Percentiles rank a stretch among this genome's conserved stretches.
Evolutionary conservation across 2,113 vertebrate genomes (phyloP).

Genomic region (Chamaea fasciata): DNA sequence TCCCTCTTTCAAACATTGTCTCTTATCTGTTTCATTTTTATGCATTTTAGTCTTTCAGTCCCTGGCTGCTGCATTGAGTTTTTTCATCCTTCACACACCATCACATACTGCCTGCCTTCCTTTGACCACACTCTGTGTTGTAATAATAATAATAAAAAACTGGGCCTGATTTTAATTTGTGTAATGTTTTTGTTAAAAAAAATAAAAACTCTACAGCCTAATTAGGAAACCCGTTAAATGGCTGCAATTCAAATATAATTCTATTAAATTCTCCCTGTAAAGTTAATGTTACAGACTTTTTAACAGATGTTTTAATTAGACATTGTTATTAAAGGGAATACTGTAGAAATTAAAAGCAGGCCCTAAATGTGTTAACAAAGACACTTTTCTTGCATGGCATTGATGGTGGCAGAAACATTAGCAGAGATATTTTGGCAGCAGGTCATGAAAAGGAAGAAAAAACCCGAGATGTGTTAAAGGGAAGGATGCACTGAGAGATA

Average conservation of each 20-base stretch:
- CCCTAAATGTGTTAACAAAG: conserved; percentile 80
- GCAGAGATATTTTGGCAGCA: conserved; percentile 66
- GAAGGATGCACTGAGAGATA: neutral
- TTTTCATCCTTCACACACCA: conserved; percentile 17
- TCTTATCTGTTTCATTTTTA: conserved; percentile 10
- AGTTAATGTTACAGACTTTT: conserved; percentile 86
- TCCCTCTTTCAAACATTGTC: neutral
- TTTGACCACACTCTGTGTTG: conserved; percentile 56
- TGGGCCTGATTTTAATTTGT: conserved; percentile 72
- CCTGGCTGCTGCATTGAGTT: neutral
- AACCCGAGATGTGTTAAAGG: neutral
- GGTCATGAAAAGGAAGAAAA: conserved; percentile 57
- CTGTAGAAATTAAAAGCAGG: conserved; percentile 83
- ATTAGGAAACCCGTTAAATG: conserved; percentile 81
- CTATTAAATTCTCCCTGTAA: conserved; percentile 85
- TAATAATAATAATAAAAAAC: conserved; percentile 71
- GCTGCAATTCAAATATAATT: conserved; percentile 83
- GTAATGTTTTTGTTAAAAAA: conserved; percentile 67
- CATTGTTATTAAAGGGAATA: conserved; percentile 85
- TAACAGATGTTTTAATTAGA: conserved; percentile 87
- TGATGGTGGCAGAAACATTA: conserved; percentile 70
- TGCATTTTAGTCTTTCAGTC: neutral
- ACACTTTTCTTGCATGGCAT: conserved; percentile 72
- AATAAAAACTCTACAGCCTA: conserved; percentile 68
- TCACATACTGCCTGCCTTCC: conserved; percentile 32